phyloP scores from a whole-genome alignment of 1,140 invertebrate genomes.

The Rhyzopertha dominica region DNA sequence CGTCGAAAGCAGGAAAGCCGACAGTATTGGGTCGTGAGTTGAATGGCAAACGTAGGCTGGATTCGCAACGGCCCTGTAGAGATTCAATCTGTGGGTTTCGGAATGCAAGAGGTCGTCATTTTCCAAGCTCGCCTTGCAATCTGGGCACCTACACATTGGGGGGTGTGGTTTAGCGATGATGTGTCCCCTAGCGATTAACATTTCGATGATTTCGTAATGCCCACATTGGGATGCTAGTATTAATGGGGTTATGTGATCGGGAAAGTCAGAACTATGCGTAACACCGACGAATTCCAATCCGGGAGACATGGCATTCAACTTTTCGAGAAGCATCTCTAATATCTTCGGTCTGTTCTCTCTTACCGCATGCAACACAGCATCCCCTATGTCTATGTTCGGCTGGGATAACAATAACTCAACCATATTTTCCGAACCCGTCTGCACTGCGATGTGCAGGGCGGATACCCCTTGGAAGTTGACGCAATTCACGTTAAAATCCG shows the following conservation, averaged over 20 bases:
- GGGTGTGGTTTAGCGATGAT: slow-evolving; percentile 54
- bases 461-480: slow-evolving; percentile 53
- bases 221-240: slow-evolving; percentile 66
- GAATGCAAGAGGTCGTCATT: slow-evolving; percentile 47
- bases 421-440: slow-evolving; percentile 48
- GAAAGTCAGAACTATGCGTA: slow-evolving; percentile 56
- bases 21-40: slow-evolving; percentile 60
- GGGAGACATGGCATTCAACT: slow-evolving; percentile 44
- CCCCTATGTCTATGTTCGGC: slow-evolving; percentile 50
- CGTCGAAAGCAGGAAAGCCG: slow-evolving; percentile 55
- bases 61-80: slow-evolving; percentile 58
- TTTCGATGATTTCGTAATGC: slow-evolving; percentile 61
- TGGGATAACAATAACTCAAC: slow-evolving; percentile 50
- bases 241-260: slow-evolving; percentile 65
- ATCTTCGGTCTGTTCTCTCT: slow-evolving; percentile 49
- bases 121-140: slow-evolving; percentile 48
- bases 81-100: slow-evolving; percentile 50
- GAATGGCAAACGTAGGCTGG: slow-evolving; percentile 63
- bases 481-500: slow-evolving; percentile 49
- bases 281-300: slow-evolving; percentile 50
- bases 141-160: slow-evolving; percentile 55
- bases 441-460: slow-evolving; percentile 52
- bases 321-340: slow-evolving; percentile 48
- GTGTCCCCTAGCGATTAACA: slow-evolving; percentile 58
- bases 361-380: slow-evolving; percentile 53